phyloP scores from a whole-genome alignment of 2,113 vertebrate genomes.

The Glaucomys volans region DNA sequence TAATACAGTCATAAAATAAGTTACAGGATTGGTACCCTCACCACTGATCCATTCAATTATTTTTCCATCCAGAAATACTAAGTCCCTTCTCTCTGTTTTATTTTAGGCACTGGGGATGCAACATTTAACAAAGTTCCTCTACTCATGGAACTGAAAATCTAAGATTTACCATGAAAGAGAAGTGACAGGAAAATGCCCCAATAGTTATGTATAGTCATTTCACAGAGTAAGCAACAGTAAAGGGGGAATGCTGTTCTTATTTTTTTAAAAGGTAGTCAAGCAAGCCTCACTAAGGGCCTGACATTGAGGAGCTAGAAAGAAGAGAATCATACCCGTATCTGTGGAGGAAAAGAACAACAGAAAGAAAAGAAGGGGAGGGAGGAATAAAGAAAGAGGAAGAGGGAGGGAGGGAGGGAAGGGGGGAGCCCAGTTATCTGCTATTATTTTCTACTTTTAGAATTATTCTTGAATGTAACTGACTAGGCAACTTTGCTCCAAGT shows the following conservation, averaged over 20 bases:
- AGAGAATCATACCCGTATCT: neutral
- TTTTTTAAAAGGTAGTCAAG: neutral
- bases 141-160: neutral
- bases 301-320: neutral
- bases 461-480: slow-evolving; percentile 41
- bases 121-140: neutral
- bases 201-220: neutral
- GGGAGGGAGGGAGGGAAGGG: too few relatives aligned
- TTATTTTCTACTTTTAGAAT: neutral
- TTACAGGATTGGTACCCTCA: neutral
- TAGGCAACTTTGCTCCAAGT: neutral
- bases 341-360: neutral
- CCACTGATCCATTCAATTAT: neutral
- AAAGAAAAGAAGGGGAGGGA: neutral
- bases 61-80: neutral
- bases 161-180: neutral
- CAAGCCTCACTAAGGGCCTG: neutral
- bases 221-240: neutral
- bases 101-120: neutral
- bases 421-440: neutral
- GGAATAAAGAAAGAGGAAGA: neutral
- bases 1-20: neutral
- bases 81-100: neutral
- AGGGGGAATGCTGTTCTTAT: neutral
- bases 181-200: slow-evolving; percentile 12